Conservation (phyloP, 30 jellyfish, hydroid and myxozoan genomes). For the Euphysa ruthae region DNA sequence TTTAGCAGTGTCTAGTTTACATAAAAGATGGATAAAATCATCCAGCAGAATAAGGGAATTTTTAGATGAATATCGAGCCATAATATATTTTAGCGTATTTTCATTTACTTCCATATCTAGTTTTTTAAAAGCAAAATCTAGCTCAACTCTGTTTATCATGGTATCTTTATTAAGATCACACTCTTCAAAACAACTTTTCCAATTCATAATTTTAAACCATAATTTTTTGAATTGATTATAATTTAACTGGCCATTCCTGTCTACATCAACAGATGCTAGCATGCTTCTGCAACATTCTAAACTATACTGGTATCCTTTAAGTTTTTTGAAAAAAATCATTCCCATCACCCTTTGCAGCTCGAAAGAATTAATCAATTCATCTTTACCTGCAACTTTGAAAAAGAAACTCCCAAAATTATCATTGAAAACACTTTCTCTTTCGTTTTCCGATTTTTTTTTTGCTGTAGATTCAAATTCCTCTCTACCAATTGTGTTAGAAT, state of each 20-base stretch:
- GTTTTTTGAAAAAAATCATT: neutral
- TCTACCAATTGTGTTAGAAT: neutral
- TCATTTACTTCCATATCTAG: neutral
- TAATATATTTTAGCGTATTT: neutral
- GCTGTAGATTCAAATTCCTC: neutral
- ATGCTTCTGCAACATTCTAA: neutral
- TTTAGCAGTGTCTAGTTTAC: neutral
- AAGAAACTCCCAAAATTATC: neutral
- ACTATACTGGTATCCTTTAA: neutral
- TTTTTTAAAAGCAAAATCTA: neutral
- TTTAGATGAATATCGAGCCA: neutral
- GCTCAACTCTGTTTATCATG: neutral
- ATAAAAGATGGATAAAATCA: neutral
- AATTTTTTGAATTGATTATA: neutral
- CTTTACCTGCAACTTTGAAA: neutral
- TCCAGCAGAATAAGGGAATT: neutral
- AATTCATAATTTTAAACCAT: neutral
- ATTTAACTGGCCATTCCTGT: neutral
- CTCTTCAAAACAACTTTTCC: neutral
- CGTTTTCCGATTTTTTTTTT: neutral
- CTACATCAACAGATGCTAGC: neutral
- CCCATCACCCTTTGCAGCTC: neutral
- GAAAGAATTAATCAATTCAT: neutral
- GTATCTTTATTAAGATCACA: neutral
- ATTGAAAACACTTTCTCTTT: neutral